Evolutionary conservation across 2,113 vertebrate genomes (phyloP).

Genomic region (Phalacrocorax brasilianus): DNA sequence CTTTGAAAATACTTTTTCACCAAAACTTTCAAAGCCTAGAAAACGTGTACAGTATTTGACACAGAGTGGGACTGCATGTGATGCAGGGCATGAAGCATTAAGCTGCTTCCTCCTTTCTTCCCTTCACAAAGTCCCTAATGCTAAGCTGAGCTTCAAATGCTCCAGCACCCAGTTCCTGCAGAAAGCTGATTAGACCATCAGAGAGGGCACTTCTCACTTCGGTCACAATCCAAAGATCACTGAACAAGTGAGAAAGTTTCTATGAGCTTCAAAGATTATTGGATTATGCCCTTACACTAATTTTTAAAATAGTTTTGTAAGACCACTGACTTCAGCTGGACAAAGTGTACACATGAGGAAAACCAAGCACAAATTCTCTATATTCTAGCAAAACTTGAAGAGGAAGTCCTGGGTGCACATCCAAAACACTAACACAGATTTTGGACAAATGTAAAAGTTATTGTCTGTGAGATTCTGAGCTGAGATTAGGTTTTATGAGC

Average conservation of each 20-base stretch:
- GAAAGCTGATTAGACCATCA: background rate
- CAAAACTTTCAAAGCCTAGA: background rate
- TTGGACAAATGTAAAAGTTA: background rate
- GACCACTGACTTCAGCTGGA: background rate
- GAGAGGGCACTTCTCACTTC: background rate
- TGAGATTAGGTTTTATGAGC: background rate
- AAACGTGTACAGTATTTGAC: background rate
- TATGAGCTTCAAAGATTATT: background rate
- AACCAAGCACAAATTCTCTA: background rate
- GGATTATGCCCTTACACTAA: background rate
- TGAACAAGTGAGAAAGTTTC: background rate
- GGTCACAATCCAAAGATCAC: background rate
- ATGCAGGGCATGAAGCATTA: background rate
- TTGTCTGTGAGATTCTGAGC: background rate
- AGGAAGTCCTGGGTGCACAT: background rate
- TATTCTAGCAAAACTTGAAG: background rate
- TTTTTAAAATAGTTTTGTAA: background rate
- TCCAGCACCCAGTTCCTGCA: background rate
- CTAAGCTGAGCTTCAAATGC: background rate
- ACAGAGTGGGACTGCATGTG: background rate
- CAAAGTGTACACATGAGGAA: background rate
- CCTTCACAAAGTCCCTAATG: background rate
- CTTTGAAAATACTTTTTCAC: background rate
- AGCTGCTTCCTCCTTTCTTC: background rate
- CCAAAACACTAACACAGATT: background rate